Evolutionary conservation across 2,797 vertebrate genomes (phyloP), one percentile per base, ranked within the genome.

Genomic region (Harpagifer antarcticus): DNA sequence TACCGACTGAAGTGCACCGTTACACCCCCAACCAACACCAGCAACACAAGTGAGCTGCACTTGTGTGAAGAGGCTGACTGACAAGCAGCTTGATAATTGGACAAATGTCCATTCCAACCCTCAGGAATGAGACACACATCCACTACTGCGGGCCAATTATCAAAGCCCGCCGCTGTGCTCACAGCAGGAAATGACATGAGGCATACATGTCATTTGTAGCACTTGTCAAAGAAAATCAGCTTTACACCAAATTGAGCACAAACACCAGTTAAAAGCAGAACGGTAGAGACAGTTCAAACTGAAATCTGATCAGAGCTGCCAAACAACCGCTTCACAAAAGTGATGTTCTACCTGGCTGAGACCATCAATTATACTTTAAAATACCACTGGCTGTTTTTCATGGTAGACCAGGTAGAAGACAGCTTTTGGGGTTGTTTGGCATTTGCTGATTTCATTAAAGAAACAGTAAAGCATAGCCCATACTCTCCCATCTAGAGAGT

Each of bases 21-120:
- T 88, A 86, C 84, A 89, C 83, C 86, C 80, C 75, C 40, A 61
- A 89, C 85, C 78, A 89, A 91, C 92, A 92, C 85, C 90, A 87
- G 81, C 81, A 87, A 85, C 89, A 91, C 89, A 88, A 93, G 87
- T 87, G 69, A 88, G 78, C 79, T 79, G 79, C 77, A 79, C 87
- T 92, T 89, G 89, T 92, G 90, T 91, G 83, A 84, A 87, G 83
- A 90, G 81, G 86, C 84, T 89, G 83, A 89, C 81, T 78, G 92
- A 93, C 91, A 93, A 93, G 91, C 85, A 71, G 82, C 86, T 90
- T 90, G 94, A 95, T 95, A 94, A 95, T 94, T 92, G 87, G 78
- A 88, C 89, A 84, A 90, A 92, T 86, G 86, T 85, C 76, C 78
- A 89, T 92, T 94, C 87, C 84, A 54, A 31, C 53, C 65, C 71